phyloP scores from a whole-genome alignment of 92 coral and sea anemone genomes.

The Hydrozoanthus gracilis region DNA sequence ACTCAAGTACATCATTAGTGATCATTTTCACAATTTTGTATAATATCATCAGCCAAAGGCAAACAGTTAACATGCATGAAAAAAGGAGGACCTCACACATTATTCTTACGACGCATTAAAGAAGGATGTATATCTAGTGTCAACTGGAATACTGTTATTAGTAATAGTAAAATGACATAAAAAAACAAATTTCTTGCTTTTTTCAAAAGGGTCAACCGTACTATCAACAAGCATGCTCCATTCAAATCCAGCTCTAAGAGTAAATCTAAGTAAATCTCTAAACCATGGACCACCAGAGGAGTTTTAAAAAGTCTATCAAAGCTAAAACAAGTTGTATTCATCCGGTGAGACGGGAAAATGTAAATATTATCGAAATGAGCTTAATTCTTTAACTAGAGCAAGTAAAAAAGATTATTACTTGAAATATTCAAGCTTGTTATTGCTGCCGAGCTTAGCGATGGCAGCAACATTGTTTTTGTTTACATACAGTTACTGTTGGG shows the following conservation, averaged over 20 bases:
- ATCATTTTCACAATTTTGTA: not conserved
- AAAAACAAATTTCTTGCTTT: slow-evolving; percentile 13
- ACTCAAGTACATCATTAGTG: not conserved
- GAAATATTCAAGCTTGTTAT: not conserved
- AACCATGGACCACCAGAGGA: slow-evolving; percentile 6
- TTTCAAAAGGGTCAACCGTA: not conserved
- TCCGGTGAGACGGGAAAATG: slow-evolving; percentile 45
- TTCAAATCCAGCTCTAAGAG: not conserved
- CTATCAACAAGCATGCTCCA: slow-evolving; percentile 21
- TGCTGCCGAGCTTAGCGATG: no score
- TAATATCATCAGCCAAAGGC: slow-evolving; percentile 8
- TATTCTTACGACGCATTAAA: slow-evolving; percentile 5
- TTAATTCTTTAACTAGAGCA: not conserved
- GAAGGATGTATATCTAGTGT: not conserved
- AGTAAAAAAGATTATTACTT: not conserved
- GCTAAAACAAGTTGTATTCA: slow-evolving; percentile 6
- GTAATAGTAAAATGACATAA: not conserved
- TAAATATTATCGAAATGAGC: slow-evolving; percentile 24
- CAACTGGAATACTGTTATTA: slow-evolving; percentile 12
- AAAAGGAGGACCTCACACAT: slow-evolving; percentile 17
- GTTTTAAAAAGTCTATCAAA: not conserved
- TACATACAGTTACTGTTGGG: no score
- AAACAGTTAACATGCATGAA: not conserved
- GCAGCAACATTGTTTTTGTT: no score
- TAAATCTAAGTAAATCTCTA: not conserved